A percentile compares a stretch with the other conserved stretches of the same genome.
These are phyloP conservation scores for Erinaceus europaeus DNA, from an alignment of 2,113 vertebrate genomes.

Conservation along the genomic window DNA sequence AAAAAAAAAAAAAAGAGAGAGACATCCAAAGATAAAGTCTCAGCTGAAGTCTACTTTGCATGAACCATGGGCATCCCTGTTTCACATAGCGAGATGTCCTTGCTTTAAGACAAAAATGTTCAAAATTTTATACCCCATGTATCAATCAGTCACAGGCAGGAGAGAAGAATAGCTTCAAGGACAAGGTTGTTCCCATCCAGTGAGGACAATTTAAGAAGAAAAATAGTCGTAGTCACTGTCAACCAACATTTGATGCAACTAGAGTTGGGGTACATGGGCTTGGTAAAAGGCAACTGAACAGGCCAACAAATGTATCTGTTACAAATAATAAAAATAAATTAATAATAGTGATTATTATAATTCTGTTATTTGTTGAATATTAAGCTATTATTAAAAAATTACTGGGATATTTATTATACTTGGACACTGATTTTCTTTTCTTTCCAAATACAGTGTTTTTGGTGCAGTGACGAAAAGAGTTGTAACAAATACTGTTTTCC, in stretches of 20 bases:
- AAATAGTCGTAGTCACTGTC: neutral
- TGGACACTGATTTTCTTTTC: constrained; percentile 6
- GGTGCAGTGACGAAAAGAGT: constrained; percentile 29
- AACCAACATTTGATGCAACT: neutral
- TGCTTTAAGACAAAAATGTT: no score
- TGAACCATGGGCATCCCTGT: no score
- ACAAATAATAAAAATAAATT: neutral
- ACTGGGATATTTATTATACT: neutral
- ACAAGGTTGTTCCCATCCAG: neutral
- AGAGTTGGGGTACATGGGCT: neutral
- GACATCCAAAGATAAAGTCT: no score
- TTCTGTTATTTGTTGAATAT: neutral
- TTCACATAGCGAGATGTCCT: no score
- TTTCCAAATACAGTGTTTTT: constrained; percentile 60
- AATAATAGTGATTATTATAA: neutral
- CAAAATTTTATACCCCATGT: no score
- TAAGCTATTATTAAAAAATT: neutral
- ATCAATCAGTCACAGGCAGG: no score
- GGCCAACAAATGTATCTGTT: neutral
- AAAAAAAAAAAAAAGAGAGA: neutral
- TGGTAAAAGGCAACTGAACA: neutral
- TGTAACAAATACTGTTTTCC: constrained; percentile 61
- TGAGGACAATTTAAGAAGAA: neutral
- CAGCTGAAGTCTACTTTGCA: no score
- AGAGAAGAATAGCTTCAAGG: no score